Evolutionary conservation across 1,140 invertebrate genomes (phyloP).

Genomic region (Gonioctena quinquepunctata): DNA sequence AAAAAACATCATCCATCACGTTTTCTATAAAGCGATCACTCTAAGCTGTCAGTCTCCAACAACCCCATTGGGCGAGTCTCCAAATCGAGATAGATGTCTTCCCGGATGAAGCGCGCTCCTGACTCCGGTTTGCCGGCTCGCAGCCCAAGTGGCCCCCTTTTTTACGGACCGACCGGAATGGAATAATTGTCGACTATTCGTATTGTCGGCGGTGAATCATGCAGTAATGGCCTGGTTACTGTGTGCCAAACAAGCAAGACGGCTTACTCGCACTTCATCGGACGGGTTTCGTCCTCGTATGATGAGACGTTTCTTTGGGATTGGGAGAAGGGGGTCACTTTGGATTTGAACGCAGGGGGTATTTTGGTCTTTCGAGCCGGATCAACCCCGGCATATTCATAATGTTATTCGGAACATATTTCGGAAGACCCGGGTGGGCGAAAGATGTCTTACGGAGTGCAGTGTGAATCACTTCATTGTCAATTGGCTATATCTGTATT

Average conservation of each 20-base stretch:
- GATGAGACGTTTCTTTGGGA: no score
- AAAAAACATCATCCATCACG: no score
- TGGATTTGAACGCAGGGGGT: no score
- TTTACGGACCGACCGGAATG: conserved; percentile 21
- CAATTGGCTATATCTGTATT: no score
- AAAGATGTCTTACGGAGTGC: no score
- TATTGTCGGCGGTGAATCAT: conserved; percentile 1
- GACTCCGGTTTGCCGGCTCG: neutral
- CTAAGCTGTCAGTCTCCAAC: no score
- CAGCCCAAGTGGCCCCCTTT: conserved; percentile 16
- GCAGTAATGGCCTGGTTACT: conserved; percentile 2
- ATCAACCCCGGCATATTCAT: no score
- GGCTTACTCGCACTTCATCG: neutral
- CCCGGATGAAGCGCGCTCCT: neutral
- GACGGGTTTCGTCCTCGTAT: neutral
- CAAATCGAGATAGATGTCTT: neutral
- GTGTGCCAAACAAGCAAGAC: neutral
- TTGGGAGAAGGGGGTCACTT: no score
- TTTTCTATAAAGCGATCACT: neutral
- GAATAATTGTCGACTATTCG: conserved; percentile 29
- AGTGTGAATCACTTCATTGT: no score
- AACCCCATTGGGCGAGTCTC: neutral
- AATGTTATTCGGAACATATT: no score
- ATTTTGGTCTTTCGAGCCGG: no score
- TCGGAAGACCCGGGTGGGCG: no score